Percentiles rank a stretch among this genome's conserved stretches.
Evolutionary conservation across 2,113 vertebrate genomes (phyloP).

Genomic region (Abramis brama): DNA sequence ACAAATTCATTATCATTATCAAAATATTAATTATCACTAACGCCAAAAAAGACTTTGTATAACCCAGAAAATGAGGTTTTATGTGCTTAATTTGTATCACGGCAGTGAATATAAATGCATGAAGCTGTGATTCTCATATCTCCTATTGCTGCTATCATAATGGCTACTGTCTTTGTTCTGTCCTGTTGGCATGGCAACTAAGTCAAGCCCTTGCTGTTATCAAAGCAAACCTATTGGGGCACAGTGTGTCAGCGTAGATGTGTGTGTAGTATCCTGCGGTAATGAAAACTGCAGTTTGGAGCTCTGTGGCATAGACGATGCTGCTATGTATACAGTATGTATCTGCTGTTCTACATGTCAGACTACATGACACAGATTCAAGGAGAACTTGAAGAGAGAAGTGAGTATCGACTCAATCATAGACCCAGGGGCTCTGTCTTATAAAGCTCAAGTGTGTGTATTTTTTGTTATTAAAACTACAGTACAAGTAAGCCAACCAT

Average conservation of each 20-base stretch:
- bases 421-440: not conserved
- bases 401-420: not conserved
- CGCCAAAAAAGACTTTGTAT: not conserved
- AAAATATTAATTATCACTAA: not conserved
- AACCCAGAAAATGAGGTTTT: not conserved
- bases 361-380: constrained; percentile 1
- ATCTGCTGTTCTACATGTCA: constrained; percentile 15
- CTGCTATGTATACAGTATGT: not conserved
- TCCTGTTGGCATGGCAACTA: constrained; percentile 63
- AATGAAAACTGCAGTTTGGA: constrained; percentile 39
- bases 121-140: constrained; percentile 46
- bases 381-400: not conserved
- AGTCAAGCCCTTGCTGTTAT: constrained; percentile 61
- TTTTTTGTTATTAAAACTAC: not conserved
- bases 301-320: constrained; percentile 10
- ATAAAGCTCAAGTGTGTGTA: not conserved
- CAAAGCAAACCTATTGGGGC: constrained; percentile 58
- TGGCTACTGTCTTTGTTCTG: constrained; percentile 58
- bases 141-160: constrained; percentile 51
- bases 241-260: constrained; percentile 40
- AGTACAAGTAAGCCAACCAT: not conserved
- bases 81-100: constrained; percentile 5
- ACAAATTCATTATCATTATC: not conserved
- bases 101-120: constrained; percentile 17
- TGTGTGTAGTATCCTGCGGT: constrained; percentile 51